Base-by-base conservation (phyloP, 2,113 vertebrate genomes). In the Sisor rabdophorus region DNA sequence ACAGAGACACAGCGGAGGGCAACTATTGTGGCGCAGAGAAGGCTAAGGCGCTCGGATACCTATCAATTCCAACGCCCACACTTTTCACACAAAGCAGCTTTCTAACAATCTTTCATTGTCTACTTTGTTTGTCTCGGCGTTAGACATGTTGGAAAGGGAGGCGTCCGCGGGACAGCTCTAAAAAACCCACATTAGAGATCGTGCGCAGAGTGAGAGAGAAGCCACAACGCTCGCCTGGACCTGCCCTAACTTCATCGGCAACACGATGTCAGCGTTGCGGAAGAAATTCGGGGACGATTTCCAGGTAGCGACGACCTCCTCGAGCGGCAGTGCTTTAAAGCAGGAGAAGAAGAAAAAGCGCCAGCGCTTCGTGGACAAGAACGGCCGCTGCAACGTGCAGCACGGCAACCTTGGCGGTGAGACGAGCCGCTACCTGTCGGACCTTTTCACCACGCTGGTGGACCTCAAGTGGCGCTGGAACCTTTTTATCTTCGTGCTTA, bases 381-480 rank as follows among this genome's bases (percentile, higher is more conserved):
- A 95, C 89, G 94, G 94, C 68, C 86, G 94, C 53, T 95, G 94
- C 84, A 95, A 95, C 65, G 85, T 86, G 79, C 94, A 95, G 83
- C 94, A 95, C 81, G 94, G 94, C 0, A 95, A 95, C 90, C 89
- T 95, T 88, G 93, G 94, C 47, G 92, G 93, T 0, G 94, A 95
- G 85, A 94, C 87, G 1, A 94, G 94, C 89, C 92, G 94, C 48
- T 95, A 95, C 87, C 92, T 95, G 17, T 94, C 94, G 48, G 94
- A 95, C 84, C 86, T 95, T 68, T 95, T 95, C 87, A 95, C 94
- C 83, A 95, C 94, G 11, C 83, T 95, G 88, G 94, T 95, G 85
- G 94, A 95, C 84, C 92, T 95, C 84, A 95, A 95, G 90, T 95
- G 94, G 94, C 93, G 94, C 76, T 95, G 94, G 93, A 95, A 95